Percentiles rank a stretch among this genome's conserved stretches.
Evolutionary conservation across 37 sponge, comb jelly and placozoan species (phyloP).

Genomic region (Axinella damicornis): DNA sequence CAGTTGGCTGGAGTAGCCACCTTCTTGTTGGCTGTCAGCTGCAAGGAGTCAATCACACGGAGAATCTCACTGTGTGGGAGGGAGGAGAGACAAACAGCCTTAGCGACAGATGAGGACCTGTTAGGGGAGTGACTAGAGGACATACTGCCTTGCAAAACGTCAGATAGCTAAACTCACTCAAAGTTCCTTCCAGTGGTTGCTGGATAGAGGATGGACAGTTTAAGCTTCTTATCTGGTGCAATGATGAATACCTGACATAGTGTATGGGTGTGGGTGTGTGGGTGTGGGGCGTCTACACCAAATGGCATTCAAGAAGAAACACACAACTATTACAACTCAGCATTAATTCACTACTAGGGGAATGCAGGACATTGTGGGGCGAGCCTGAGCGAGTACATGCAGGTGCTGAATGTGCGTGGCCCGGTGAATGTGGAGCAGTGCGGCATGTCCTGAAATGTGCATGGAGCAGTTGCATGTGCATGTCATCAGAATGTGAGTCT

Average conservation of each 20-base stretch:
- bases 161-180: slow-evolving; percentile 61
- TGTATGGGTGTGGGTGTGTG: slow-evolving; percentile 27
- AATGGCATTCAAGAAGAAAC: no score
- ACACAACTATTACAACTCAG: no score
- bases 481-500: no score
- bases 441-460: no score
- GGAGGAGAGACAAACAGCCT: not conserved
- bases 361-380: no score
- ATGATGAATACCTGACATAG: slow-evolving; percentile 83
- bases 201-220: slow-evolving; percentile 96
- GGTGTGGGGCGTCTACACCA: no score
- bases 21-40: slow-evolving; percentile 96
- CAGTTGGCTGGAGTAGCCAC: slow-evolving; percentile 99
- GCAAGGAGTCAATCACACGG: slow-evolving; percentile 95
- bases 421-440: no score
- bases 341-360: no score
- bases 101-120: not conserved
- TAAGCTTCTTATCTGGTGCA: slow-evolving; percentile 97
- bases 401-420: no score
- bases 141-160: not conserved
- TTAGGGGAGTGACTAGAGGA: no score
- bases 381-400: no score
- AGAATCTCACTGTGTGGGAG: slow-evolving; percentile 85
- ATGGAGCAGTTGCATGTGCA: no score
- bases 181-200: slow-evolving; percentile 98